Evolutionary conservation across 2,888 invertebrate species (phyloP).

Genomic region (Allolobophora icterica): DNA sequence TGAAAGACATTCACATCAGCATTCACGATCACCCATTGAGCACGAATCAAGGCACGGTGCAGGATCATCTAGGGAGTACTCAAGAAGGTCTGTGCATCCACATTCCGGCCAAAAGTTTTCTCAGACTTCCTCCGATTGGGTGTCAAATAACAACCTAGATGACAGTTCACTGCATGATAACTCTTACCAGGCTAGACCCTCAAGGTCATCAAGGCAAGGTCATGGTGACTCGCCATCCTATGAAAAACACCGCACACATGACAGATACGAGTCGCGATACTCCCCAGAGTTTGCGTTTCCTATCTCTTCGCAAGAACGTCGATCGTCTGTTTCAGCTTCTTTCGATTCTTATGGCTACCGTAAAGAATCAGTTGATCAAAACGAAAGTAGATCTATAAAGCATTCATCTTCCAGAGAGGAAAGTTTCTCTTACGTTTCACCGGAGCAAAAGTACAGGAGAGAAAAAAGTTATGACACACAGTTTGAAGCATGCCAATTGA

Average conservation of each 20-base stretch:
- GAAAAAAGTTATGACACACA: neutral
- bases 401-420: neutral
- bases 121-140: neutral
- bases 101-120: neutral
- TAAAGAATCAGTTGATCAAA: neutral
- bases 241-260: neutral
- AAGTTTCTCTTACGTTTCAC: neutral
- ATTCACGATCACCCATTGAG: neutral
- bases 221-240: neutral
- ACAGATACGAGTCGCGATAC: neutral
- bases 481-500: neutral
- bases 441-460: neutral
- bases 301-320: neutral
- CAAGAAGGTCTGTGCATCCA: neutral
- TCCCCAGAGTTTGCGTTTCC: slow-evolving; percentile 1
- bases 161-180: neutral
- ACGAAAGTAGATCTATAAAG: neutral
- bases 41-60: neutral
- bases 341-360: neutral
- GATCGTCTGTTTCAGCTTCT: neutral
- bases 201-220: neutral
- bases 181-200: neutral
- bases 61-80: slow-evolving; percentile 4
- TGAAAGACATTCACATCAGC: slow-evolving; percentile 9
- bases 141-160: neutral